A percentile compares a stretch with the other conserved stretches of the same genome.
Conservation (phyloP, 2,888 invertebrate species). For the Myathropa florea region DNA sequence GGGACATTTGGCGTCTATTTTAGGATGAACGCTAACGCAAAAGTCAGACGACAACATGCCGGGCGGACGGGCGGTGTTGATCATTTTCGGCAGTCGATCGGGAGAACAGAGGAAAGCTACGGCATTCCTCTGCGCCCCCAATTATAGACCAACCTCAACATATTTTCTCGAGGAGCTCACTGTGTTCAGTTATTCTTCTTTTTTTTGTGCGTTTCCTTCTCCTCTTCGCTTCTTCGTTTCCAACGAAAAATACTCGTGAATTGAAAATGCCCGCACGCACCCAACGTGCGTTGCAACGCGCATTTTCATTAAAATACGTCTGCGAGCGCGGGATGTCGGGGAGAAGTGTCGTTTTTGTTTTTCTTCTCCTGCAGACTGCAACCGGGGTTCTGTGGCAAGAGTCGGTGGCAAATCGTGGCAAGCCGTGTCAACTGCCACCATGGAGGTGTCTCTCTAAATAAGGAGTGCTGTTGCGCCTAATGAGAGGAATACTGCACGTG, state of each 20-base stretch:
- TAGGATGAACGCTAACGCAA: slow-evolving; percentile 20
- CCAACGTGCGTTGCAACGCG: slow-evolving; percentile 45
- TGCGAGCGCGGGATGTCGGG: not conserved
- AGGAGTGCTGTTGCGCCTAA: slow-evolving; percentile 52
- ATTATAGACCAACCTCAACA: slow-evolving; percentile 68
- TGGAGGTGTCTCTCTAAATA: slow-evolving; percentile 52
- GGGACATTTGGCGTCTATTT: slow-evolving; percentile 54
- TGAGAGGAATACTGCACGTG: slow-evolving; percentile 57
- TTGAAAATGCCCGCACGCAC: slow-evolving; percentile 64
- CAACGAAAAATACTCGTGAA: slow-evolving; percentile 22
- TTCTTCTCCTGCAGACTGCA: not conserved
- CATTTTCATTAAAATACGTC: slow-evolving; percentile 33
- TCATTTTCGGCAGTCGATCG: not conserved
- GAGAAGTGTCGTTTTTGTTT: slow-evolving; percentile 7
- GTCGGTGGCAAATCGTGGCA: slow-evolving; percentile 1
- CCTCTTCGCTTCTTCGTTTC: not conserved
- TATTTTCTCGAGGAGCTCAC: slow-evolving; percentile 48
- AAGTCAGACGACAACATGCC: slow-evolving; percentile 27
- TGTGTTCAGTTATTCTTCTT: slow-evolving; percentile 30
- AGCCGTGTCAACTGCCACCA: slow-evolving; percentile 21
- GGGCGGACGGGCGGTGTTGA: not conserved
- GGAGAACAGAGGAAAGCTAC: not conserved
- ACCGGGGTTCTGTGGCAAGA: slow-evolving; percentile 36
- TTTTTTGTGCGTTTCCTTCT: not conserved
- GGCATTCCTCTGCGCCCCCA: slow-evolving; percentile 54